These are phyloP conservation scores for Macrophya alboannulata DNA, from an alignment of 2,888 invertebrate species.

Conservation along the genomic window DNA sequence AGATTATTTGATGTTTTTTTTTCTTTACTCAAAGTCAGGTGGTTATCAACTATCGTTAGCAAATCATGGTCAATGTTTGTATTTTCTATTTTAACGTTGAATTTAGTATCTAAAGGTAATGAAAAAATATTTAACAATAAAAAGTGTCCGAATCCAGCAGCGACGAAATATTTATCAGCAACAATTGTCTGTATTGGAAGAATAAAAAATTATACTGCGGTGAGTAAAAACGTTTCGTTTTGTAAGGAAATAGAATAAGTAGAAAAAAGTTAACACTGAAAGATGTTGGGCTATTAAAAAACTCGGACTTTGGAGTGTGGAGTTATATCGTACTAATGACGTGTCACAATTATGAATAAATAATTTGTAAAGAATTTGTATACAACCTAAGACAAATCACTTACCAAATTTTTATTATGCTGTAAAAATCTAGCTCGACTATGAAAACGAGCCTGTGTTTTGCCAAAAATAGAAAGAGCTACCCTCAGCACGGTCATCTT, in stretches of 20 bases:
- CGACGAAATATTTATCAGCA: not conserved
- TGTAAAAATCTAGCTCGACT: not conserved
- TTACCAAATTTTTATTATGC: conserved; percentile 59
- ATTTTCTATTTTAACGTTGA: too few species aligned
- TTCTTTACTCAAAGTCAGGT: not conserved
- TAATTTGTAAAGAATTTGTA: conserved; percentile 10
- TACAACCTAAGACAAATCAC: not conserved
- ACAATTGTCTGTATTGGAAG: not conserved
- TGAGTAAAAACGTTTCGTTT: too few species aligned
- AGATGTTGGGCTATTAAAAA: not conserved
- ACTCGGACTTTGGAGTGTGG: not conserved
- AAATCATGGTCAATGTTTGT: not conserved
- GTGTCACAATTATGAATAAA: conserved; percentile 18
- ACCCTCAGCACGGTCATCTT: conserved; percentile 62
- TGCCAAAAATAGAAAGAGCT: conserved; percentile 60
- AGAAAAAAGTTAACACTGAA: not conserved
- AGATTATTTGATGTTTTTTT: conserved; percentile 2
- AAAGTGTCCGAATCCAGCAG: too few species aligned
- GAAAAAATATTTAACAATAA: too few species aligned
- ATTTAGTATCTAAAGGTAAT: too few species aligned
- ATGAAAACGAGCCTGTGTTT: conserved; percentile 55
- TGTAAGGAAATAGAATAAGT: not conserved
- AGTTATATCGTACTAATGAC: not conserved
- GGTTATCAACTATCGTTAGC: not conserved
- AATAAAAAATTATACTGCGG: not conserved